Evolutionary conservation across 2,888 invertebrate genomes (phyloP), one percentile per base, ranked within the genome.

Genomic region (Scrobipalpa atriplicella): DNA sequence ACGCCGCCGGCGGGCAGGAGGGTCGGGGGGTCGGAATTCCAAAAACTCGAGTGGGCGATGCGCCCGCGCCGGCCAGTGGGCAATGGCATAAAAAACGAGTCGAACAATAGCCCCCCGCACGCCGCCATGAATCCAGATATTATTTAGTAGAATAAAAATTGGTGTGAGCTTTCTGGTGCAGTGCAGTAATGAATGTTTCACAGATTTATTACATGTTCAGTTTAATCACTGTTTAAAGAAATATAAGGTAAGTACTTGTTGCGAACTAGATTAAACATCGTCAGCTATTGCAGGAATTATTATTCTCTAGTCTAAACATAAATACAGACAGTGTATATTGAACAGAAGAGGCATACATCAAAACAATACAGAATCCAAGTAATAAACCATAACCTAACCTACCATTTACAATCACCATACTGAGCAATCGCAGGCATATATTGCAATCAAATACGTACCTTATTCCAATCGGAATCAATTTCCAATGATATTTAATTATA

Each of bases 1-100:
- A 90, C 82, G 73, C 77, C 79, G 87, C 86, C 83, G 75, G 78
- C 81, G 74, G 74, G 71, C 61, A 36, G 10, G 51, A 61, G 68
- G 58, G 41, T 54, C 56, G 72, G 72, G 72, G 67, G 71, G 67
- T 76, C 67, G 79, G 91, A 92, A 92, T 92, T 92, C 88, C 90
- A 90, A 92, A 90, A 90, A 88, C 85, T 86, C 82, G 84, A 87
- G 87, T 88, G 88, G 87, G 87, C 85, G 86, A 86, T 80, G 85
- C 80, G 78, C 81, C 78, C 76, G 76, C 76, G 70, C 78, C 29
- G 58, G 9, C n/a, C 58, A 58, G 29, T 58, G 36, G 58, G 58
- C 58, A 58, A 58, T 58, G 58, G 58, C 38, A 77, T 80, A 87
- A 87, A 86, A 86, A 87, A 86, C 80, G 79, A 81, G 78, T 78